Evolutionary conservation across 2,797 vertebrate species (phyloP).

Genomic region (Mormyrops attenuatus): DNA sequence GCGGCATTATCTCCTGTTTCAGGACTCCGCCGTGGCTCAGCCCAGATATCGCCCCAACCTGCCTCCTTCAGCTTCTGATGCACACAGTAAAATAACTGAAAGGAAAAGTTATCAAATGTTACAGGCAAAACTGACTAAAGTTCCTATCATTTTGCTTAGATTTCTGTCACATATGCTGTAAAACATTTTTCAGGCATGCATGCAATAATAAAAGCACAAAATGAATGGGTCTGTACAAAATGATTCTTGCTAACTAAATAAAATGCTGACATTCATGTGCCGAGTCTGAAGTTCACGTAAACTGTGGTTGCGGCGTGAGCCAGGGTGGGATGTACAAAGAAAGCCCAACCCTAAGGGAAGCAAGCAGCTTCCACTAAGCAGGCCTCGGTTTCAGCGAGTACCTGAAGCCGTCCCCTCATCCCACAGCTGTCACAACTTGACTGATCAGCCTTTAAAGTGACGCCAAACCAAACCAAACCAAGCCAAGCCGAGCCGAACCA

Average conservation of each 20-base stretch:
- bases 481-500: not conserved
- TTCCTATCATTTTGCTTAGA: not conserved
- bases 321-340: not conserved
- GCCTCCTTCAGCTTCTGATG: conserved; percentile 26
- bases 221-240: not conserved
- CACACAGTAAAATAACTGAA: conserved; percentile 1
- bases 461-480: not conserved
- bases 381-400: not conserved
- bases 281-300: not conserved
- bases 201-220: not conserved
- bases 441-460: not conserved
- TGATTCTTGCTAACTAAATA: not conserved
- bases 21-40: conserved; percentile 38
- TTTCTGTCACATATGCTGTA: not conserved
- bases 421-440: not conserved
- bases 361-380: not conserved
- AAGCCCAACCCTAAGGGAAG: not conserved
- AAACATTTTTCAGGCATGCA: not conserved
- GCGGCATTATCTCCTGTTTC: conserved; percentile 48
- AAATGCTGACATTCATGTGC: not conserved
- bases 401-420: not conserved
- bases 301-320: not conserved
- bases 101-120: conserved; percentile 23
- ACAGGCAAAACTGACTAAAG: not conserved
- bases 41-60: conserved; percentile 38